These are phyloP conservation scores for Unio pictorum DNA, from an alignment of 2,888 invertebrate genomes.

Conservation along the genomic window DNA sequence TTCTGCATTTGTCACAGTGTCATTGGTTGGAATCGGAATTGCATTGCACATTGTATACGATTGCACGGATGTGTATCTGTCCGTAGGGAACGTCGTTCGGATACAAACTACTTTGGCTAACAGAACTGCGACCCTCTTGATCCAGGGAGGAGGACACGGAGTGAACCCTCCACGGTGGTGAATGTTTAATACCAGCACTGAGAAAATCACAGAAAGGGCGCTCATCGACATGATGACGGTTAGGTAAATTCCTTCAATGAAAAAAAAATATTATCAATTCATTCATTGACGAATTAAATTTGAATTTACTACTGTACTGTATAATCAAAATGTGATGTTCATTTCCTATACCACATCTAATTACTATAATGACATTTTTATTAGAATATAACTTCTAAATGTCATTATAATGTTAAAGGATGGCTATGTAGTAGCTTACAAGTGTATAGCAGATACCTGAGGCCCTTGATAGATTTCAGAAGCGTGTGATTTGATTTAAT, in stretches of 20 bases:
- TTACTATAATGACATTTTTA: neutral
- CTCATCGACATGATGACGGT: constrained; percentile 73
- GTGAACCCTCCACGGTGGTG: constrained; percentile 65
- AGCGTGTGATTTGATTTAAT: too few relatives aligned
- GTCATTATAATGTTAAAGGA: too few relatives aligned
- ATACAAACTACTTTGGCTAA: constrained; percentile 49
- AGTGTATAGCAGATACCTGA: too few relatives aligned
- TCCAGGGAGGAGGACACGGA: constrained; percentile 60
- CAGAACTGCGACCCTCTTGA: constrained; percentile 55
- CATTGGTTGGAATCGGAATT: neutral
- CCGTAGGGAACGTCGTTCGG: constrained; percentile 30
- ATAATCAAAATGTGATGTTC: too few relatives aligned
- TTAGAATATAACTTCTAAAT: too few relatives aligned
- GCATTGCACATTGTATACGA: neutral
- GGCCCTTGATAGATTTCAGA: too few relatives aligned
- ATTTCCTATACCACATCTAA: too few relatives aligned
- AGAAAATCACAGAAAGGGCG: constrained; percentile 70
- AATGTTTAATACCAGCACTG: constrained; percentile 72
- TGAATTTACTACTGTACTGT: too few relatives aligned
- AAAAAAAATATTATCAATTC: neutral
- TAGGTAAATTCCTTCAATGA: constrained; percentile 70
- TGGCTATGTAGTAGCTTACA: too few relatives aligned
- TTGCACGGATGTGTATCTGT: constrained; percentile 2
- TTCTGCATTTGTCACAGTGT: neutral
- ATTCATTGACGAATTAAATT: too few relatives aligned